Percentiles rank a stretch among this genome's conserved stretches.
phyloP scores from a whole-genome alignment of 2,113 vertebrate genomes.

The Anoplopoma fimbria region DNA sequence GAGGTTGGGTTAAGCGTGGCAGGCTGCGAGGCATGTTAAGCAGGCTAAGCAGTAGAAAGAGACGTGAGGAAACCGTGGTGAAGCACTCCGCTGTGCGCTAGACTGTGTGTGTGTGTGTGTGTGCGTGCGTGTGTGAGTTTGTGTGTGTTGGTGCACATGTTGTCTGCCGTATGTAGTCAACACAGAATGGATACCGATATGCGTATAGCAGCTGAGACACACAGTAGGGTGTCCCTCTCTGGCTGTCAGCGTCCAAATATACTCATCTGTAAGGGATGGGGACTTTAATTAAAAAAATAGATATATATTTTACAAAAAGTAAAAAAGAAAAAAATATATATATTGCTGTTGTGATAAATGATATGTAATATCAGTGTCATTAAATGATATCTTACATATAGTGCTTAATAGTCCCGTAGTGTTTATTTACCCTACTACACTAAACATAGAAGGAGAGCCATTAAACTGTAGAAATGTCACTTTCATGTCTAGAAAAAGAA shows the following conservation, averaged over 20 bases:
- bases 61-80: slow-evolving; percentile 53
- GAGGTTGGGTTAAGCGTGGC: slow-evolving; percentile 77
- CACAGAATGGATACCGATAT: slow-evolving; percentile 23
- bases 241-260: slow-evolving; percentile 22
- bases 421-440: not conserved
- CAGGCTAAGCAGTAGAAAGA: slow-evolving; percentile 69
- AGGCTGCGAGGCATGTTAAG: slow-evolving; percentile 76
- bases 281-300: not conserved
- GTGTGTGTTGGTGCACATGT: slow-evolving; percentile 12
- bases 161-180: slow-evolving; percentile 24
- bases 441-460: not conserved
- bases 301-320: not conserved
- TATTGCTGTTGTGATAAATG: not conserved
- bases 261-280: slow-evolving; percentile 19
- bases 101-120: slow-evolving; percentile 9
- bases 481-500: not conserved
- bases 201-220: slow-evolving; percentile 45
- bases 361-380: not conserved
- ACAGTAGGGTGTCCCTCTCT: slow-evolving; percentile 23
- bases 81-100: slow-evolving; percentile 46
- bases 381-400: not conserved
- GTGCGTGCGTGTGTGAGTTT: slow-evolving; percentile 1
- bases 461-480: not conserved
- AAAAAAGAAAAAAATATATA: no score
- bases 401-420: not conserved